Percentiles rank a stretch among this genome's conserved stretches.
These are phyloP conservation scores for Erebia aethiops DNA, from an alignment of 2,888 invertebrate species.

Conservation along the genomic window DNA sequence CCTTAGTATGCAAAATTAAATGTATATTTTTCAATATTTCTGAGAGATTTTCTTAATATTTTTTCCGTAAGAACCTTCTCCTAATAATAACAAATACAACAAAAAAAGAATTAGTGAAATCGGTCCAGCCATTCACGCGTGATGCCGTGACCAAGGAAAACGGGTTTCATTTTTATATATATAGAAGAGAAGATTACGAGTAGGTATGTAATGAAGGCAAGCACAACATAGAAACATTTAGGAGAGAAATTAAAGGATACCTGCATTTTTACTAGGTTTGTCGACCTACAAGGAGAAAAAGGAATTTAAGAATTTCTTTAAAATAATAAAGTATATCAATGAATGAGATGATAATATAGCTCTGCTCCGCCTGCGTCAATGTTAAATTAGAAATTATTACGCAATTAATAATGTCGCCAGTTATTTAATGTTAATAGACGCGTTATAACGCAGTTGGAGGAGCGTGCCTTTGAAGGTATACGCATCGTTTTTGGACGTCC, in stretches of 20 bases:
- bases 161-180: too few species aligned
- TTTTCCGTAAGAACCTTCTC: too few species aligned
- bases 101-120: too few species aligned
- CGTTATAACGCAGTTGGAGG: neutral
- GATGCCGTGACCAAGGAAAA: too few species aligned
- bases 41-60: too few species aligned
- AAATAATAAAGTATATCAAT: neutral
- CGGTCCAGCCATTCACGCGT: too few species aligned
- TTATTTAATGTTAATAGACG: neutral
- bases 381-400: neutral
- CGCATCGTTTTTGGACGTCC: neutral
- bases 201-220: neutral
- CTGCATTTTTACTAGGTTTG: slow-evolving; percentile 18
- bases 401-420: neutral
- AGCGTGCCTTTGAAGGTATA: neutral
- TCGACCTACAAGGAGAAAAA: slow-evolving; percentile 20
- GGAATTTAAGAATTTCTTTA: slow-evolving; percentile 1
- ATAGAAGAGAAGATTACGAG: too few species aligned
- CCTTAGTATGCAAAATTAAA: too few species aligned
- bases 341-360: neutral
- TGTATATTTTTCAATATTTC: too few species aligned
- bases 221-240: slow-evolving; percentile 1
- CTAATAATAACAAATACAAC: too few species aligned
- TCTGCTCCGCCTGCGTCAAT: neutral
- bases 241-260: slow-evolving; percentile 16